Base-by-base conservation (phyloP, 2,113 vertebrate genomes). In the Brachypteracias leptosomus region DNA sequence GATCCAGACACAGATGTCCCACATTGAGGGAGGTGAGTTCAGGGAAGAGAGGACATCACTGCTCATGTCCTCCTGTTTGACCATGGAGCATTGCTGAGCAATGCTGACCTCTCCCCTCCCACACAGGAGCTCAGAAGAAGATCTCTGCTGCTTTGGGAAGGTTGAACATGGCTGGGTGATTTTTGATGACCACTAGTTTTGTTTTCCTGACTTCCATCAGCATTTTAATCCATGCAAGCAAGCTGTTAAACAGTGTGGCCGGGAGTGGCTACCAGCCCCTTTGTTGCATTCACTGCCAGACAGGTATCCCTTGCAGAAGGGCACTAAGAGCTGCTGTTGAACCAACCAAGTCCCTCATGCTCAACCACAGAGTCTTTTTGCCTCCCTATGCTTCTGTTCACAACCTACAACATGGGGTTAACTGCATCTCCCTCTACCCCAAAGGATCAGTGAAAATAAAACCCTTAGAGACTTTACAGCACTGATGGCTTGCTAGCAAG, bases 331-430 rank as follows among this genome's bases (percentile, higher is more conserved):
- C 42, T 83, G 40, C 42, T 66, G 40, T 28, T n/a, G 38, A 78
- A 47, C 44, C 51, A 51, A 29, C 29, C 35, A 52, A 47, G 31
- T 31, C 20, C 29, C 22, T 46, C 5, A 3, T 54, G 66, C 16
- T 70, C 75, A 76, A 0, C 16, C 29, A 40, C 6, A 3, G 54
- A 52, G 25, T 29, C 42, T 11, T 57, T 62, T 80, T 58, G 26
- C 28, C 44, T 75, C 70, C 29, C 57, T 65, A 22, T 7, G 7
- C 29, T 83, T 74, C 72, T 72, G 16, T 58, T 71, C 19, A 7
- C 3, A 1, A 36, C 47, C 46, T 67, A 12, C 65, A 89, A 1
- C 3, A 3, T 0, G 13, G n/a, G 38, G 3, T 16, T 78, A 40
- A 26, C 28, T 20, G 11, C 29, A 11, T 10, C 14, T 63, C 61